Conservation (phyloP, 2,113 vertebrate species). For the Macaca mulatta region DNA sequence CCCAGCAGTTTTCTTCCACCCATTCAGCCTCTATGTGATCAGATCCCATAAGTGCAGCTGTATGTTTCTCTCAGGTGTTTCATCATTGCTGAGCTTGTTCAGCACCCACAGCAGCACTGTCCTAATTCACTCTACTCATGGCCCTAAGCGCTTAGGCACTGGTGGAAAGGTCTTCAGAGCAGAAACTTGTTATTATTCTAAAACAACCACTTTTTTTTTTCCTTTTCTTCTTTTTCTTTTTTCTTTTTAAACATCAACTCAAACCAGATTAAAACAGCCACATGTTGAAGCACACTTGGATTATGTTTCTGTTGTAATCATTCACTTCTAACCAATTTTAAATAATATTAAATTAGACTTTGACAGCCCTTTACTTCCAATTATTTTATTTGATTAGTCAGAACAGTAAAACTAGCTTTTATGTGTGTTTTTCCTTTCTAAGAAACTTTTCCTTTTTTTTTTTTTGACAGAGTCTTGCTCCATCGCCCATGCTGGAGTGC, state of each 20-base stretch:
- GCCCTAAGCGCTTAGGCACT: not conserved
- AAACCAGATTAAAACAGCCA: not conserved
- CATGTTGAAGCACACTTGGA: not conserved
- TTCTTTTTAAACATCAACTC: too few relatives aligned
- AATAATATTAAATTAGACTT: slow-evolving; percentile 27
- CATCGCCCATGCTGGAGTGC: too few relatives aligned
- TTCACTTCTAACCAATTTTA: not conserved
- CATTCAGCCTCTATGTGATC: not conserved
- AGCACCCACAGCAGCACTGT: not conserved
- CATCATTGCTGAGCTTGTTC: not conserved
- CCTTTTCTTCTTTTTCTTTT: not conserved
- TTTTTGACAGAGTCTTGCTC: too few relatives aligned
- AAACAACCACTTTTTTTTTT: not conserved
- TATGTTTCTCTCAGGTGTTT: not conserved
- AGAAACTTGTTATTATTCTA: not conserved
- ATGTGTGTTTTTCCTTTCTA: not conserved
- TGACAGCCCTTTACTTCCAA: not conserved
- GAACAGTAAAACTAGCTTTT: not conserved
- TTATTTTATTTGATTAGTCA: slow-evolving; percentile 3
- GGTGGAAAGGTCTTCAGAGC: not conserved
- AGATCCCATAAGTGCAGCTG: not conserved
- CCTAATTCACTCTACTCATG: not conserved
- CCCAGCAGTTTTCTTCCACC: not conserved
- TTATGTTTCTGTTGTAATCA: not conserved
- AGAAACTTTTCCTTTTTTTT: not conserved